Percentiles rank a stretch among this genome's conserved stretches.
phyloP scores from a whole-genome alignment of 2,797 vertebrate genomes.

The Prionace glauca region DNA sequence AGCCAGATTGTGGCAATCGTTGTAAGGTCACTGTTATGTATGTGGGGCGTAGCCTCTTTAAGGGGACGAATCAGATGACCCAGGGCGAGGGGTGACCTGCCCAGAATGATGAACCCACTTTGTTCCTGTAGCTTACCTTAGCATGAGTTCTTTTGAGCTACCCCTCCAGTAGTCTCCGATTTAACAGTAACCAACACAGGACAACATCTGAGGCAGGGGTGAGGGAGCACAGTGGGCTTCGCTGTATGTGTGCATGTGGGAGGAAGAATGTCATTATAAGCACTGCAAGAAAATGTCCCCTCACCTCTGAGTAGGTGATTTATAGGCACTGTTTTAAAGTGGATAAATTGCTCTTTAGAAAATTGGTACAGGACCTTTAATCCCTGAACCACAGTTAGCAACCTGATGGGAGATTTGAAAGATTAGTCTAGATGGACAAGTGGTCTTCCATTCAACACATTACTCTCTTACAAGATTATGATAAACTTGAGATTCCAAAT shows the following conservation, averaged over 20 bases:
- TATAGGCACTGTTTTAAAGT: background rate
- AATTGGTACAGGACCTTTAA: background rate
- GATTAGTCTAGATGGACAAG: background rate
- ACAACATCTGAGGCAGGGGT: background rate
- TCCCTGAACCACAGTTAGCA: background rate
- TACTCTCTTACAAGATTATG: background rate
- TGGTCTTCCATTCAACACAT: background rate
- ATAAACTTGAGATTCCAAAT: background rate
- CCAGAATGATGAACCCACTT: no score
- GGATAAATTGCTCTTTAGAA: background rate
- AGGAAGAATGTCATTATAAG: background rate
- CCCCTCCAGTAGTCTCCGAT: no score
- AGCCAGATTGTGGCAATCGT: background rate
- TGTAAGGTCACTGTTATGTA: background rate
- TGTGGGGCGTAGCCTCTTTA: no score
- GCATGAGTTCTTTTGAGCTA: no score
- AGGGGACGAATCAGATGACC: no score
- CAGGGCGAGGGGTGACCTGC: no score
- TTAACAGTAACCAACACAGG: background rate
- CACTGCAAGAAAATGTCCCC: background rate
- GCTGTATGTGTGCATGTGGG: background rate
- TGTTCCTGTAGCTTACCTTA: no score
- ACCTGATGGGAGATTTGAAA: background rate
- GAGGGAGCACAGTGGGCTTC: background rate
- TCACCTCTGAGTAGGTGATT: background rate